A percentile compares a stretch with the other conserved stretches of the same genome.
These are phyloP conservation scores for Epiblema foenella DNA, from an alignment of 2,888 invertebrate genomes.

Conservation along the genomic window DNA sequence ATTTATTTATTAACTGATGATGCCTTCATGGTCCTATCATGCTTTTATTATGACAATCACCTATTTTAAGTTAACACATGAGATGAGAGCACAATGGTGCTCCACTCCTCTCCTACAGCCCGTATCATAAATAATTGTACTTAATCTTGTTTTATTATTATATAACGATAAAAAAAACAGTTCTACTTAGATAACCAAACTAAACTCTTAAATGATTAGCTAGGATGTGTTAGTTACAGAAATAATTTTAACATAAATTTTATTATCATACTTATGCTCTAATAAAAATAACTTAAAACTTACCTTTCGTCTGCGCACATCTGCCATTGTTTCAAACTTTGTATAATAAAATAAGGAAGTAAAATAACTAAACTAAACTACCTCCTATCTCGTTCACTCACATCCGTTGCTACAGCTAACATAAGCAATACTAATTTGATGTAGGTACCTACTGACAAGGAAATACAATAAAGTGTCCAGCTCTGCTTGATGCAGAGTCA, in stretches of 20 bases:
- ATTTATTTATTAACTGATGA: background rate
- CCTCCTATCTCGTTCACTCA: background rate
- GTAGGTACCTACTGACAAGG: conserved; percentile 14
- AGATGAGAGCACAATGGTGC: too few relatives aligned
- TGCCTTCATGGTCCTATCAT: too few relatives aligned
- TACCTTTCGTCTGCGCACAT: conserved; percentile 70
- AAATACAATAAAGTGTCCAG: conserved; percentile 14
- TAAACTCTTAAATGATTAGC: too few relatives aligned
- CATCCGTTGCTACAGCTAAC: conserved; percentile 13
- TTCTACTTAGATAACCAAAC: too few relatives aligned
- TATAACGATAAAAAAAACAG: too few relatives aligned
- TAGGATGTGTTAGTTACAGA: too few relatives aligned
- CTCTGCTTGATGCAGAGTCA: conserved; percentile 19
- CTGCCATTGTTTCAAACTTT: conserved; percentile 55
- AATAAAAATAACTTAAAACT: conserved; percentile 40
- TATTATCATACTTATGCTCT: background rate
- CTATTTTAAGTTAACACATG: too few relatives aligned
- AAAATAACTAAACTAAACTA: conserved; percentile 4
- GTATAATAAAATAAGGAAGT: background rate
- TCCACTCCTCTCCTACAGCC: too few relatives aligned
- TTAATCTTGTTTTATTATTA: too few relatives aligned
- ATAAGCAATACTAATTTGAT: conserved; percentile 8
- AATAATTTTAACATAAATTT: background rate
- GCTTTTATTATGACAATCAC: too few relatives aligned
- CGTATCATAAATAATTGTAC: too few relatives aligned